Conservation (phyloP, 1,140 invertebrate species). For the Lineus longissimus region DNA sequence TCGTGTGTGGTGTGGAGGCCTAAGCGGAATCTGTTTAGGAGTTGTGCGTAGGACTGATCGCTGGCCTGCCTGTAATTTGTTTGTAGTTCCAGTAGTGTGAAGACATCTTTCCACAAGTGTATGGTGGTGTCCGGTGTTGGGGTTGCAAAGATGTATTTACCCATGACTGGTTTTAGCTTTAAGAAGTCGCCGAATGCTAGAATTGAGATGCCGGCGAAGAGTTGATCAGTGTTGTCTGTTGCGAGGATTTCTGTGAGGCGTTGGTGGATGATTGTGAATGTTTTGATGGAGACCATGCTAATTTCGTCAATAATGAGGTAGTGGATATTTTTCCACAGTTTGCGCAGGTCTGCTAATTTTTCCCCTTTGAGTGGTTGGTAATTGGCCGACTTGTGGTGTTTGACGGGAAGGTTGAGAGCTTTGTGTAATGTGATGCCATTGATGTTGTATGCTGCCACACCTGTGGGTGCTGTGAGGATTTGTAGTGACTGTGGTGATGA, state of each 20-base stretch:
- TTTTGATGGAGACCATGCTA: slow-evolving; percentile 3
- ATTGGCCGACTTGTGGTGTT: not conserved
- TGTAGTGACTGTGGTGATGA: slow-evolving; percentile 4
- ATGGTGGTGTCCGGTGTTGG: not conserved
- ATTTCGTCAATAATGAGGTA: slow-evolving; percentile 1
- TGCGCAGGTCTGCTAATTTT: not conserved
- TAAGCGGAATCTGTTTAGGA: not conserved
- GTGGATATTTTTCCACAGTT: not conserved
- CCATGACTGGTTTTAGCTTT: not conserved
- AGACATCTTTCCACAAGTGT: not conserved
- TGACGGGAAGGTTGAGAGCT: not conserved
- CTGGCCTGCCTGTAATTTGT: not conserved
- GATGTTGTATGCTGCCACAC: slow-evolving; percentile 22
- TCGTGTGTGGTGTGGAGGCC: not conserved
- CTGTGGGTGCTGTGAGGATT: slow-evolving; percentile 24
- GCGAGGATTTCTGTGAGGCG: not conserved
- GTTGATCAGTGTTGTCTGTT: not conserved
- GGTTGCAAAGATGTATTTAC: not conserved
- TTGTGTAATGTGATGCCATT: slow-evolving; percentile 23
- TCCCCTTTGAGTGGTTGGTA: too few species aligned
- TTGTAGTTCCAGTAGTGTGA: not conserved
- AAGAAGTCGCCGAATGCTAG: not conserved
- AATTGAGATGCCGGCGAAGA: not conserved
- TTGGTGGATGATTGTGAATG: too few species aligned
- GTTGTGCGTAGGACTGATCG: not conserved